Conservation (phyloP, 1,140 invertebrate genomes). For the Spodoptera frugiperda region DNA sequence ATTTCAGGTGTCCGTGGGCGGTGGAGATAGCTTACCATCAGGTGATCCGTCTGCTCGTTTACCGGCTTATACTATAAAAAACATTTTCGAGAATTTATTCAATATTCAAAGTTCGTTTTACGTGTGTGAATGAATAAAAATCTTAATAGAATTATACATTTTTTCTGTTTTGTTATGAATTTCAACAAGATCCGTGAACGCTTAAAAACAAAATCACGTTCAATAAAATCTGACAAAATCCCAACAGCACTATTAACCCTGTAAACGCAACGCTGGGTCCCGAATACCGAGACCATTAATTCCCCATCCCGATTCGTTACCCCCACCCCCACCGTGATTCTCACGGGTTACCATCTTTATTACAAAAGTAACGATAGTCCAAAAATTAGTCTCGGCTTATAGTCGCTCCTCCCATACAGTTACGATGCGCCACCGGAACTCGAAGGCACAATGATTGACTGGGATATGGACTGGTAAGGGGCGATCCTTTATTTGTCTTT, state of each 20-base stretch:
- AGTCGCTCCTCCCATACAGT: constrained; percentile 18
- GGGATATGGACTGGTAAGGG: constrained; percentile 59
- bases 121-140: too few species aligned
- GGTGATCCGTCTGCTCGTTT: too few species aligned
- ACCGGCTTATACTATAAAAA: too few species aligned
- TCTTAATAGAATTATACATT: too few species aligned
- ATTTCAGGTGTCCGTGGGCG: too few species aligned
- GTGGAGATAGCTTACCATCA: too few species aligned
- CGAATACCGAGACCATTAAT: not conserved
- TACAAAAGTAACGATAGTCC: constrained; percentile 18
- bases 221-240: too few species aligned
- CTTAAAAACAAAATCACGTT: too few species aligned
- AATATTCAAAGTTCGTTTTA: too few species aligned
- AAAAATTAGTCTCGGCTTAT: constrained; percentile 17
- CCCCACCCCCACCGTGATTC: not conserved
- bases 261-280: not conserved
- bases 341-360: constrained; percentile 29
- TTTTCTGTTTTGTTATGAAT: too few species aligned
- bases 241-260: not conserved
- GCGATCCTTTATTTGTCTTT: constrained; percentile 25
- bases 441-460: constrained; percentile 65
- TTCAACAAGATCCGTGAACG: too few species aligned
- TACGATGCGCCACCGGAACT: constrained; percentile 21
- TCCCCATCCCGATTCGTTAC: not conserved
- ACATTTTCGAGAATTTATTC: too few species aligned